Evolutionary conservation across 2,888 invertebrate species (phyloP).

Genomic region (Drosophila phalerata): DNA sequence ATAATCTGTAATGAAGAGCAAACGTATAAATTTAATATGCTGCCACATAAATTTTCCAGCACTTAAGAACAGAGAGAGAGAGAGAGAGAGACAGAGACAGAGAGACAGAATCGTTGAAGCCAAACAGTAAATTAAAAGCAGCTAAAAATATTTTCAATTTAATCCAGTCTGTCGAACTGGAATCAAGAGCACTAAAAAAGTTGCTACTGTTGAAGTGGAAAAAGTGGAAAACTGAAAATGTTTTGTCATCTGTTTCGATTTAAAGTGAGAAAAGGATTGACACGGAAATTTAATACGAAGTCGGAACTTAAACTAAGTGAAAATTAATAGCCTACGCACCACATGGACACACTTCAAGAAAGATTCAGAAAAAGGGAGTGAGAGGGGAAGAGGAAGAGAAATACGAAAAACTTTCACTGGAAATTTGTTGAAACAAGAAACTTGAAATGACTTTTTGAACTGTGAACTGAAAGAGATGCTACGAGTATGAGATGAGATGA

Average conservation of each 20-base stretch:
- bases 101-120: constrained; percentile 20
- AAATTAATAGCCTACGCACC: constrained; percentile 68
- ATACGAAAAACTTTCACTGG: constrained; percentile 72
- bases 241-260: constrained; percentile 79
- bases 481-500: constrained; percentile 42
- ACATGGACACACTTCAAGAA: constrained; percentile 5
- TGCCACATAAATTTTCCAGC: constrained; percentile 74
- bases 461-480: constrained; percentile 67
- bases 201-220: constrained; percentile 27
- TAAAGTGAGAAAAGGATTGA: constrained; percentile 52
- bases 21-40: constrained; percentile 78
- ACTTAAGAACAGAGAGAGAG: constrained; percentile 55
- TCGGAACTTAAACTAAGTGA: constrained; percentile 69
- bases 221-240: constrained; percentile 54
- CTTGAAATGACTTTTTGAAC: constrained; percentile 79
- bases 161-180: constrained; percentile 51
- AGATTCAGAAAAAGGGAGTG: background rate
- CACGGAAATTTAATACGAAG: constrained; percentile 68
- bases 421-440: constrained; percentile 75
- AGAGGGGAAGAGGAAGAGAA: background rate
- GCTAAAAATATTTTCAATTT: constrained; percentile 68
- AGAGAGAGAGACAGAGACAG: constrained; percentile 2
- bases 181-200: constrained; percentile 37
- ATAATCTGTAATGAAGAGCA: constrained; percentile 72
- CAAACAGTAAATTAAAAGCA: constrained; percentile 54